Percentiles rank a stretch among this genome's conserved stretches.
Evolutionary conservation across 2,888 invertebrate species (phyloP).

Genomic region (Ormyrus rosae): DNA sequence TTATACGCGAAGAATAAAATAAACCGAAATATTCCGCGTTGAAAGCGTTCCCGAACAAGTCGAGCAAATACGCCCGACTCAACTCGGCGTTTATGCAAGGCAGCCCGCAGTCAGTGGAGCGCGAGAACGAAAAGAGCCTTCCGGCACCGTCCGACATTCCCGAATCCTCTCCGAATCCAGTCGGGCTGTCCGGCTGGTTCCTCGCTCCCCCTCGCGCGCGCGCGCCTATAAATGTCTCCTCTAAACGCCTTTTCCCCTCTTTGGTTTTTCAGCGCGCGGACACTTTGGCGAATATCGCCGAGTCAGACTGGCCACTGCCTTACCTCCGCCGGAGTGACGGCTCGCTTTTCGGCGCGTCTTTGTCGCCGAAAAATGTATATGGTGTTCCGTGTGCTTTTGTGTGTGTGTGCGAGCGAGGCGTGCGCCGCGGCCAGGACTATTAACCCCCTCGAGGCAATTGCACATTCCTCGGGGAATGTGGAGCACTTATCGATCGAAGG

Average conservation of each 20-base stretch:
- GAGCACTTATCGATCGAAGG: conserved; percentile 57
- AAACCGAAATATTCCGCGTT: too few relatives aligned
- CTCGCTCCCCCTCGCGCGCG: conserved; percentile 8
- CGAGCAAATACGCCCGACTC: too few relatives aligned
- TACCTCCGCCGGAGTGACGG: conserved; percentile 60
- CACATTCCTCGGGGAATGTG: conserved; percentile 56
- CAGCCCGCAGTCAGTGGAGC: too few relatives aligned
- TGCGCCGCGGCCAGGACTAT: conserved; percentile 41
- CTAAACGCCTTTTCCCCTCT: conserved; percentile 1
- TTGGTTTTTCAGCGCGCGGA: conserved; percentile 17
- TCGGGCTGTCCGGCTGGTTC: conserved; percentile 4
- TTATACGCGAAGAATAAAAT: not conserved
- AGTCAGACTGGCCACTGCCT: conserved; percentile 60
- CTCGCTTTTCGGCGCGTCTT: conserved; percentile 51
- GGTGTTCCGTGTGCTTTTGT: not conserved
- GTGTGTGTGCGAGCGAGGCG: not conserved
- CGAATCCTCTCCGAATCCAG: conserved; percentile 4
- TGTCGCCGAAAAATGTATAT: not conserved
- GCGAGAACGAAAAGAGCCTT: not conserved
- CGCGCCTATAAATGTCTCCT: not conserved
- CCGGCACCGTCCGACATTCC: conserved; percentile 1
- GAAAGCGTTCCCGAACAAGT: too few relatives aligned
- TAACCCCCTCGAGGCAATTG: conserved; percentile 55
- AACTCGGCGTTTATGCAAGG: too few relatives aligned
- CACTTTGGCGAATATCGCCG: conserved; percentile 50